phyloP scores from a whole-genome alignment of 2,113 vertebrate species.

The Proteles cristata region DNA sequence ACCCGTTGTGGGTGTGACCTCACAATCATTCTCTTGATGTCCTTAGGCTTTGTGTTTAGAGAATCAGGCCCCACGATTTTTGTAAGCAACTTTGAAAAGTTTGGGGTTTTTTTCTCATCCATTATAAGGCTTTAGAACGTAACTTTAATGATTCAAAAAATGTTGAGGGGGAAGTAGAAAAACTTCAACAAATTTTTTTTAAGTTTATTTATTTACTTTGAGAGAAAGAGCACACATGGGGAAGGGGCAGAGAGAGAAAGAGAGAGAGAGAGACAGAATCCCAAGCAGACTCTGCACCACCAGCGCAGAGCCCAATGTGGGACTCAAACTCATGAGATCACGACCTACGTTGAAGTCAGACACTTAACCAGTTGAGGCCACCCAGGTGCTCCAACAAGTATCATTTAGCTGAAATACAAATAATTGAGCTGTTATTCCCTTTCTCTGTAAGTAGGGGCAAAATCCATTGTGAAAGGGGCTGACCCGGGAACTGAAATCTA shows the following conservation, averaged over 20 bases:
- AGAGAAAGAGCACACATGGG: too few species aligned
- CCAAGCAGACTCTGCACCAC: too few species aligned
- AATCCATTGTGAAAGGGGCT: background rate
- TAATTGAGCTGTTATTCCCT: background rate
- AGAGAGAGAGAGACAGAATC: too few species aligned
- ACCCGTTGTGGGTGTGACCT: background rate
- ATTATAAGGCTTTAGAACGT: background rate
- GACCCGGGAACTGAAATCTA: background rate
- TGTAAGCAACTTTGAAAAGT: background rate
- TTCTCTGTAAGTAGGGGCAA: background rate
- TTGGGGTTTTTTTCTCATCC: background rate
- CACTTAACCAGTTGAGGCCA: too few species aligned
- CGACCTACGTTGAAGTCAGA: too few species aligned
- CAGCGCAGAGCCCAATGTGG: too few species aligned
- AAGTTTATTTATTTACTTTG: too few species aligned
- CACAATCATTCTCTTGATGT: background rate
- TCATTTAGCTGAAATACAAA: background rate
- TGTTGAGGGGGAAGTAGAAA: background rate
- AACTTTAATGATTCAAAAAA: background rate
- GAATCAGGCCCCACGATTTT: background rate
- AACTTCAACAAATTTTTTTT: background rate
- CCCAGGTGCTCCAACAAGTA: background rate
- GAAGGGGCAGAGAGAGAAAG: too few species aligned
- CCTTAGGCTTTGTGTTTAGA: background rate
- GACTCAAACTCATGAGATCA: too few species aligned